Conservation (phyloP, 2,888 invertebrate genomes). For the Iphiclides podalirius region DNA sequence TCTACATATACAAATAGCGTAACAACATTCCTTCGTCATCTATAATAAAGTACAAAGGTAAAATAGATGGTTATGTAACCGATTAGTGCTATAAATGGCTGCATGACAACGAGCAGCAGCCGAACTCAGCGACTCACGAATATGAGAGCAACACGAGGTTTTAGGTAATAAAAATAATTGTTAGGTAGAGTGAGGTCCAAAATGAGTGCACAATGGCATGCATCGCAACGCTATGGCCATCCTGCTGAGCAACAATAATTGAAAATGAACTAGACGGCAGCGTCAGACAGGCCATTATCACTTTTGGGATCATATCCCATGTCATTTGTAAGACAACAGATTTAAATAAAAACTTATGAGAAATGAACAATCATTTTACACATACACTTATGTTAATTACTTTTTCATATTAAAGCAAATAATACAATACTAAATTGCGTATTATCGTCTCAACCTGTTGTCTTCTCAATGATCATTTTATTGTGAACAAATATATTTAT, state of each 20-base stretch:
- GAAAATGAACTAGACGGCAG: not conserved
- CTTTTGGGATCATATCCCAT: constrained; percentile 4
- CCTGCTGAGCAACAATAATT: not conserved
- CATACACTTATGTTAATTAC: constrained; percentile 7
- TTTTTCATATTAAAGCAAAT: constrained; percentile 14
- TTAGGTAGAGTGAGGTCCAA: constrained; percentile 26
- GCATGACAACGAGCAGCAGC: constrained; percentile 27
- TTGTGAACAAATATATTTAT: too few species aligned
- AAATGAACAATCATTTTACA: not conserved
- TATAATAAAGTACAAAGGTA: constrained; percentile 55
- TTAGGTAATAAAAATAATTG: constrained; percentile 74
- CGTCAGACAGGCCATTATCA: too few species aligned
- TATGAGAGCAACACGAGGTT: constrained; percentile 52
- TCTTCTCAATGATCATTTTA: constrained; percentile 1
- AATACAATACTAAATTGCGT: constrained; percentile 13
- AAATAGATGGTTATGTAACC: constrained; percentile 44
- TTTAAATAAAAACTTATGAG: not conserved
- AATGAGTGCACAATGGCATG: constrained; percentile 21
- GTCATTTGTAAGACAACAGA: constrained; percentile 5
- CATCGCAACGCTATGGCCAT: constrained; percentile 11
- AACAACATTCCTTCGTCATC: constrained; percentile 50
- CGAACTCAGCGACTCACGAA: constrained; percentile 21
- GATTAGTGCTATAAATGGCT: constrained; percentile 24
- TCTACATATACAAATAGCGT: constrained; percentile 66
- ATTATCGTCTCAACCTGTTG: constrained; percentile 1